Evolutionary conservation across 1,140 invertebrate genomes (phyloP).

Genomic region (Maconellicoccus hirsutus): DNA sequence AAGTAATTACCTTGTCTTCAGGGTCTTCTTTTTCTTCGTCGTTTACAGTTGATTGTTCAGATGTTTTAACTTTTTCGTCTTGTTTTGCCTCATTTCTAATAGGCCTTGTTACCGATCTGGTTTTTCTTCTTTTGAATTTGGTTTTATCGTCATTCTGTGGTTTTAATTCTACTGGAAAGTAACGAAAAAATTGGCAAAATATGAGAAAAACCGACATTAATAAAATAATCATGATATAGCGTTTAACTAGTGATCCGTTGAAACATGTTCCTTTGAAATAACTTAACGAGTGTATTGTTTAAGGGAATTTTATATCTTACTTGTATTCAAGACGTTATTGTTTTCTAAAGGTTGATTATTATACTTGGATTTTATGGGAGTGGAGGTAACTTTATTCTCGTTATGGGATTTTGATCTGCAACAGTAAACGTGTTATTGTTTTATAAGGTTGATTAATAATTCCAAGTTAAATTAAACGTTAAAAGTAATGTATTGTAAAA

Average conservation of each 20-base stretch:
- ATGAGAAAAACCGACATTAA: too few species aligned
- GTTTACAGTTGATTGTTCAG: not conserved
- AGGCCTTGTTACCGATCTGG: not conserved
- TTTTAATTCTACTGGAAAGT: too few species aligned
- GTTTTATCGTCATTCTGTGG: not conserved
- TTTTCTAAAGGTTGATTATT: not conserved
- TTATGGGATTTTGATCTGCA: not conserved
- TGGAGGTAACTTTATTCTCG: not conserved
- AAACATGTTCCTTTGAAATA: too few species aligned
- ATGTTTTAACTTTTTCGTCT: not conserved
- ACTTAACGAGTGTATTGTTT: not conserved
- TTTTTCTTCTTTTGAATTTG: not conserved
- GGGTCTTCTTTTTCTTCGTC: not conserved
- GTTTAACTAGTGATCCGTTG: not conserved
- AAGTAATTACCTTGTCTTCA: not conserved
- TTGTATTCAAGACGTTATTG: not conserved
- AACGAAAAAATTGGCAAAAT: too few species aligned
- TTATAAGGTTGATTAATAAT: too few species aligned
- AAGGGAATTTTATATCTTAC: not conserved
- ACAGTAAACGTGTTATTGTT: not conserved
- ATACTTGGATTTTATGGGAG: not conserved
- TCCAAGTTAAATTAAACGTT: too few species aligned
- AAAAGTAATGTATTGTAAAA: too few species aligned
- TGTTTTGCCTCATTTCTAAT: not conserved
- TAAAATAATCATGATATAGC: not conserved